Percentiles rank a stretch among this genome's conserved stretches.
Conservation (phyloP, 2,797 vertebrate genomes). For the Mormyrus proboscirostris region DNA sequence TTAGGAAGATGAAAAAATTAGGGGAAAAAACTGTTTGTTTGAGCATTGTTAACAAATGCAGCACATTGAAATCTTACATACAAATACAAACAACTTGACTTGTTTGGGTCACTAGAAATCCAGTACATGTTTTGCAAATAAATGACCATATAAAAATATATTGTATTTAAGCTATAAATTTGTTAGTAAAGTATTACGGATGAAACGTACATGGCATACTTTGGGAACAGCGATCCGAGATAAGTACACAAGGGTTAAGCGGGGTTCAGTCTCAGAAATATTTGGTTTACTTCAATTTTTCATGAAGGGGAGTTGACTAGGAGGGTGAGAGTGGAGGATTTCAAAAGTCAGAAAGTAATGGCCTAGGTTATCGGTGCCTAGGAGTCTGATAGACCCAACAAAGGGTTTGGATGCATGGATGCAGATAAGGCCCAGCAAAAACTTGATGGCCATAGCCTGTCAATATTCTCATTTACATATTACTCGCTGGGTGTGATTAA, state of each 20-base stretch:
- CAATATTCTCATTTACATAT: conserved; percentile 59
- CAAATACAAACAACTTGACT: not conserved
- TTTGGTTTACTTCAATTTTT: not conserved
- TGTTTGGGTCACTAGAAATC: not conserved
- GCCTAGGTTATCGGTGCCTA: conserved; percentile 32
- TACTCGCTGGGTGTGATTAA: conserved; percentile 57
- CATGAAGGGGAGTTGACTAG: not conserved
- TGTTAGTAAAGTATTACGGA: not conserved
- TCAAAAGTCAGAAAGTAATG: conserved; percentile 1
- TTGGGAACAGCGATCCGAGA: not conserved
- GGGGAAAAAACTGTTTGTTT: not conserved
- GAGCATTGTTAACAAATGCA: not conserved
- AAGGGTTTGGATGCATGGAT: conserved; percentile 31
- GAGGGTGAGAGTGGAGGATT: not conserved
- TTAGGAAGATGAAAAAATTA: not conserved
- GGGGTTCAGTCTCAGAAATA: not conserved
- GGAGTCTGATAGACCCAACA: conserved; percentile 28
- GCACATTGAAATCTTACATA: not conserved
- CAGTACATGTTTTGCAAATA: not conserved
- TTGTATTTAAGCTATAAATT: not conserved
- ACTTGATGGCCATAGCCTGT: conserved; percentile 43
- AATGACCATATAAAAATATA: not conserved
- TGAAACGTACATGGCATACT: not conserved
- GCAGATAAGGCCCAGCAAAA: conserved; percentile 55
- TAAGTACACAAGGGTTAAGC: not conserved